Conservation (phyloP, 2,797 vertebrate species). For the Anguilla marmorata region DNA sequence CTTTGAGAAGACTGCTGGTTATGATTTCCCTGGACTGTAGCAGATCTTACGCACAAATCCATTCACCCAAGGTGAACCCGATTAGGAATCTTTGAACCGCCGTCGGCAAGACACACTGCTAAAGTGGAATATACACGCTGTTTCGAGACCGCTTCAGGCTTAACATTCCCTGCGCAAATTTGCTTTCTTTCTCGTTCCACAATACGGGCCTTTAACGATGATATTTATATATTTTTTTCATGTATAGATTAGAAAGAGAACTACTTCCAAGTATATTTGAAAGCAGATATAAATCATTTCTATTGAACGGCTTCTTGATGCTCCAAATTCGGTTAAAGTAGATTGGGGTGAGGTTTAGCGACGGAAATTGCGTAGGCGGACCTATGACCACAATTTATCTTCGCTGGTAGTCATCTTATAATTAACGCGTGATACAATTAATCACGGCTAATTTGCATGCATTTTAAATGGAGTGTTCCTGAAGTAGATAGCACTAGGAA, state of each 20-base stretch:
- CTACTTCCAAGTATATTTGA: neutral
- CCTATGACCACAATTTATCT: too few relatives aligned
- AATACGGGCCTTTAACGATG: neutral
- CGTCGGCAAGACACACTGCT: neutral
- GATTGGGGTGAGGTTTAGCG: neutral
- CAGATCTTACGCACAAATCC: neutral
- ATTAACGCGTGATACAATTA: neutral
- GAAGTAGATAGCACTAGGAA: neutral
- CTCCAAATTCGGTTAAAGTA: too few relatives aligned
- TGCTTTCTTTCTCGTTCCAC: neutral
- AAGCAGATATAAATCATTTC: neutral
- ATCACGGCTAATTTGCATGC: neutral
- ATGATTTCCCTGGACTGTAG: neutral
- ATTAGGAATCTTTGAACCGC: neutral
- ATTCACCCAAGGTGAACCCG: constrained; percentile 11
- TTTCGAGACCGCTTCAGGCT: neutral
- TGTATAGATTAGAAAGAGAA: neutral
- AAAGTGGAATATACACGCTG: neutral
- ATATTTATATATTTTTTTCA: neutral
- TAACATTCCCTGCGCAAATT: neutral
- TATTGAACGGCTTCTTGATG: too few relatives aligned
- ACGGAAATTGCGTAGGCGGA: neutral
- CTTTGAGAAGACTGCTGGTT: neutral
- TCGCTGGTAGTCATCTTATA: neutral
- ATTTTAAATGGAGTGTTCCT: neutral